These are phyloP conservation scores for Pseudochromis fuscus DNA, from an alignment of 2,797 vertebrate species.

Conservation along the genomic window DNA sequence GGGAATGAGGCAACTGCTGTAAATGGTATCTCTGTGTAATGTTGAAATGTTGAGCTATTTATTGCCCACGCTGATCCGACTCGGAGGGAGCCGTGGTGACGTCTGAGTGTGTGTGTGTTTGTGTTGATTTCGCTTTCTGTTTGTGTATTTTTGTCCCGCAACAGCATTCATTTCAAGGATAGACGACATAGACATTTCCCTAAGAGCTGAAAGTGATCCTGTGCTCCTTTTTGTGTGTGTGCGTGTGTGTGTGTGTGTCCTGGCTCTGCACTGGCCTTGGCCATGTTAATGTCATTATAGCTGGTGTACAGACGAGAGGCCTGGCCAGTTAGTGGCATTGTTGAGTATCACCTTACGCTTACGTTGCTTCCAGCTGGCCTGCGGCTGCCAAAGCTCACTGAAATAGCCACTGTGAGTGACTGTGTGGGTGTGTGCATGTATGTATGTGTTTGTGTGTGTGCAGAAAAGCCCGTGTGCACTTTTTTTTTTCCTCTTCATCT, in stretches of 20 bases:
- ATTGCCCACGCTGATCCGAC: conserved; percentile 48
- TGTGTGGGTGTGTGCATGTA: conserved; percentile 42
- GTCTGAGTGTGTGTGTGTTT: conserved; percentile 46
- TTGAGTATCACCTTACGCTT: conserved; percentile 83
- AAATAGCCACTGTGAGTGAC: conserved; percentile 77
- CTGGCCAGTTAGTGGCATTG: conserved; percentile 84
- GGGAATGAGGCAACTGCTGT: conserved; percentile 50
- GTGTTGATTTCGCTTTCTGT: conserved; percentile 59
- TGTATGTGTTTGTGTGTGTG: conserved; percentile 13
- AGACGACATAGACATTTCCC: conserved; percentile 58
- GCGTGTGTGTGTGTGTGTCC: conserved; percentile 49
- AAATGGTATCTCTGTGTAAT: conserved; percentile 44
- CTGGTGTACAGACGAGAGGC: conserved; percentile 77
- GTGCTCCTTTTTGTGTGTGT: conserved; percentile 42
- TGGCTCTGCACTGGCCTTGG: conserved; percentile 70
- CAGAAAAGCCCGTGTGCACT: background rate
- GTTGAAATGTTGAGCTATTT: conserved; percentile 61
- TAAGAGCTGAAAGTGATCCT: conserved; percentile 64
- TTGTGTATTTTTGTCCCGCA: conserved; percentile 71
- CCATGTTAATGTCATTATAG: conserved; percentile 83
- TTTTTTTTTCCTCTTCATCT: conserved; percentile 24
- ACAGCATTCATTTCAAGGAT: conserved; percentile 55
- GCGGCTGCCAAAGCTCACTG: conserved; percentile 77
- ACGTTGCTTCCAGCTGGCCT: conserved; percentile 79
- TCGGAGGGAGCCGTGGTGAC: conserved; percentile 36